Base-by-base conservation (phyloP, 2,888 invertebrate genomes). In the Caenorhabditis virilis region DNA sequence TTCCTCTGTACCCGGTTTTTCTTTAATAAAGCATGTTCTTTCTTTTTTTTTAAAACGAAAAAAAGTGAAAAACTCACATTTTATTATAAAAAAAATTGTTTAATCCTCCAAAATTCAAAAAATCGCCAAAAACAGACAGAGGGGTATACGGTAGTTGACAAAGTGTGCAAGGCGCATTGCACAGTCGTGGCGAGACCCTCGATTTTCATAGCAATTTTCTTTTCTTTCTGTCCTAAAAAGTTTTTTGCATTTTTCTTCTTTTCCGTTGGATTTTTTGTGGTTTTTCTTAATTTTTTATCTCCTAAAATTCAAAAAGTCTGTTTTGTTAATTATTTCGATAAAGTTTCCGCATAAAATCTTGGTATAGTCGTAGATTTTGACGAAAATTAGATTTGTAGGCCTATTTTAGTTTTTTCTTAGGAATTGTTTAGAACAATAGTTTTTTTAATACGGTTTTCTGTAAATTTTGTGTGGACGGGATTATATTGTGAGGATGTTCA, bases 111-210 rank as follows among this genome's bases (percentile, higher is more conserved):
- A n/a, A n/a, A n/a, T n/a, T n/a, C n/a, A n/a, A n/a, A n/a, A n/a
- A n/a, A n/a, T n/a, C n/a, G n/a, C n/a, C n/a, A n/a, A n/a, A n/a
- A n/a, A n/a, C n/a, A n/a, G n/a, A n/a, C n/a, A n/a, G n/a, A n/a
- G n/a, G n/a, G 6, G 30, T 30, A 30, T 62, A 63, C 63, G 63
- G 57, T 63, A 23, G 43, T 9, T 13, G 15, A 23, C 41, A 16
- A 25, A 42, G 41, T 55, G 36, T 41, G 35, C 38, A 43, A 33
- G 18, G 20, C 39, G 25, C 20, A 56, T 27, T 51, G 55, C 56
- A 47, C 36, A 57, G 2, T 57, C 63, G 63, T 46, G 57, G 57
- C 52, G 63, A 63, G 63, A 63, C 63, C 63, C 53, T 4, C 42
- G 23, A 5, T 18, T 42, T 42, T 42, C 23, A 23, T 23, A 9